These are phyloP conservation scores for Ctenochaetus hawaiiensis DNA, from an alignment of 2,797 vertebrate genomes.

Conservation along the genomic window DNA sequence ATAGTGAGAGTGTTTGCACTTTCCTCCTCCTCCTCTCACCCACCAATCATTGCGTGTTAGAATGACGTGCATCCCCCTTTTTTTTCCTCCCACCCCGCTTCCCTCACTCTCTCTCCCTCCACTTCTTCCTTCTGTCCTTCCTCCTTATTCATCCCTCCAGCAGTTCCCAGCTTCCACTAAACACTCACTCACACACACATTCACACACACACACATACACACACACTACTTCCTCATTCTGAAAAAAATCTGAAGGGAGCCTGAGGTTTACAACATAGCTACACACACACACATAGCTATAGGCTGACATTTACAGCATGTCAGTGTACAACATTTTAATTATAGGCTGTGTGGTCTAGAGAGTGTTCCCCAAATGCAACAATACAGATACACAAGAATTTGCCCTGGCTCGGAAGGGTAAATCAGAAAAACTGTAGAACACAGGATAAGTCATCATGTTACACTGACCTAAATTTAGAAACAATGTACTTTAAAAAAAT, in stretches of 20 bases:
- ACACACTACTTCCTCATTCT: slow-evolving; percentile 1
- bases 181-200: slow-evolving; percentile 18
- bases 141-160: slow-evolving; percentile 51
- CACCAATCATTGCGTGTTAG: slow-evolving; percentile 74
- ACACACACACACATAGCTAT: slow-evolving; percentile 22
- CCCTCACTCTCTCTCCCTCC: slow-evolving; percentile 13
- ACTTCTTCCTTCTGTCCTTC: slow-evolving; percentile 37
- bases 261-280: slow-evolving; percentile 48
- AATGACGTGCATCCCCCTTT: slow-evolving; percentile 71
- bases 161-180: slow-evolving; percentile 47
- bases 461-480: slow-evolving; percentile 26
- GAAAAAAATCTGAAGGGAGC: slow-evolving; percentile 25
- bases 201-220: slow-evolving; percentile 18
- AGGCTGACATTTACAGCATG: slow-evolving; percentile 57
- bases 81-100: slow-evolving; percentile 12
- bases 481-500: slow-evolving; percentile 8
- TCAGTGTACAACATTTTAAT: slow-evolving; percentile 43
- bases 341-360: slow-evolving; percentile 8
- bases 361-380: background rate
- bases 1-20: slow-evolving; percentile 55
- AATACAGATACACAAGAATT: background rate
- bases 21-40: slow-evolving; percentile 51
- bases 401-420: background rate
- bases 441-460: slow-evolving; percentile 4
- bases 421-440: background rate